phyloP scores from a whole-genome alignment of 2,113 vertebrate genomes.

The Boleophthalmus pectinirostris region DNA sequence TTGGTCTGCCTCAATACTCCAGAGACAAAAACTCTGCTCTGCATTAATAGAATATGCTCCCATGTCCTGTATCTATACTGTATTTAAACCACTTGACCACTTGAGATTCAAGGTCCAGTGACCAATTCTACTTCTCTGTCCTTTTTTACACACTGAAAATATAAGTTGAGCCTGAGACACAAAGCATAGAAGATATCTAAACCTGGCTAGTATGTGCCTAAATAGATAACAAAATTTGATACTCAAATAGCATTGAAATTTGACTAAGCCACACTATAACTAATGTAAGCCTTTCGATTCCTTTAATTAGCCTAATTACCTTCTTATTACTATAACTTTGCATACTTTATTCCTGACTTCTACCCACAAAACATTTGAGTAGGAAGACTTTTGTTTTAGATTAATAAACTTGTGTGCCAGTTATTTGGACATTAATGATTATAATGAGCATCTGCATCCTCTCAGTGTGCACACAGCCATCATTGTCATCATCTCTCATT shows the following conservation, averaged over 20 bases:
- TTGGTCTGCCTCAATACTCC: slow-evolving; percentile 17
- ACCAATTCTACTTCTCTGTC: not conserved
- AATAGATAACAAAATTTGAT: too few species aligned
- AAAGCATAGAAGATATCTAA: not conserved
- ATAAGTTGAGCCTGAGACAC: not conserved
- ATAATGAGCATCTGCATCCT: not conserved
- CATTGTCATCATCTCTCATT: slow-evolving; percentile 4
- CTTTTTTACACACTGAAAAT: not conserved
- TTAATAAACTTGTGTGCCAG: not conserved
- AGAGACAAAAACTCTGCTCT: slow-evolving; percentile 14
- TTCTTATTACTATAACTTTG: not conserved
- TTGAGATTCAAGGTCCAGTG: not conserved
- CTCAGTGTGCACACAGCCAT: not conserved
- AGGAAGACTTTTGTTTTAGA: not conserved
- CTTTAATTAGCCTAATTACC: not conserved
- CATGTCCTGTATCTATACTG: not conserved
- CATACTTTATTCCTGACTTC: not conserved
- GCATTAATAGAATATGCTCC: slow-evolving; percentile 13
- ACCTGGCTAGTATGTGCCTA: too few species aligned
- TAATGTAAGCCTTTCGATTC: not conserved
- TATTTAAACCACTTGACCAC: not conserved
- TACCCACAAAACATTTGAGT: not conserved
- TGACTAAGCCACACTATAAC: not conserved
- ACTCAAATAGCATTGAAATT: not conserved
- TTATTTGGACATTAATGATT: not conserved